phyloP scores from a whole-genome alignment of 2,113 vertebrate genomes.

The Platichthys flesus region DNA sequence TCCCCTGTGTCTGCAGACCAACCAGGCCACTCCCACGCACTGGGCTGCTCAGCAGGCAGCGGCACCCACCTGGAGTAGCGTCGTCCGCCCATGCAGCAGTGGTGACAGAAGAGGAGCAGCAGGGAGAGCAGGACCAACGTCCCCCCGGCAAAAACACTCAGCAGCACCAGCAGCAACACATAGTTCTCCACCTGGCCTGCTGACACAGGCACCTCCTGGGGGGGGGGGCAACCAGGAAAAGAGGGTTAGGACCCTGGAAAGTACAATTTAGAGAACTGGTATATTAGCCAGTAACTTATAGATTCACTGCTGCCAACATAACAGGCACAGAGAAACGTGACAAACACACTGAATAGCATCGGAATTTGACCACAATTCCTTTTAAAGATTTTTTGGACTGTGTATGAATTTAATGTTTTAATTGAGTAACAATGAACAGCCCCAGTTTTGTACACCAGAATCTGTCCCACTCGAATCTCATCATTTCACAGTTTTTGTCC shows the following conservation, averaged over 20 bases:
- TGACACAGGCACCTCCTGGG: slow-evolving; percentile 80
- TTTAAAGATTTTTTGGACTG: no score
- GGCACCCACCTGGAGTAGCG: slow-evolving; percentile 88
- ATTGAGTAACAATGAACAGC: no score
- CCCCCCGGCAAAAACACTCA: slow-evolving; percentile 91
- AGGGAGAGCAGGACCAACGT: slow-evolving; percentile 90
- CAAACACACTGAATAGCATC: no score
- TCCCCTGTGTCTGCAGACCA: not conserved
- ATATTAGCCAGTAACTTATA: no score
- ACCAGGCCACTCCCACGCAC: not conserved
- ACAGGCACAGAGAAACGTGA: no score
- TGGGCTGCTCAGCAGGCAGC: not conserved
- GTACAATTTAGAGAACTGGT: no score
- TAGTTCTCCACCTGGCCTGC: slow-evolving; percentile 87
- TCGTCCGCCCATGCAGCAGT: slow-evolving; percentile 88
- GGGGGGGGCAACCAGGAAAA: not conserved
- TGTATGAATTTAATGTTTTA: no score
- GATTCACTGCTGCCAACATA: no score
- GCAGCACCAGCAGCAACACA: slow-evolving; percentile 88
- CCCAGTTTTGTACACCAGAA: no score
- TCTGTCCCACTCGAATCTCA: no score
- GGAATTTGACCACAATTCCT: no score
- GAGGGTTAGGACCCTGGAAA: not conserved
- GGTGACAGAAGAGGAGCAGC: slow-evolving; percentile 90
- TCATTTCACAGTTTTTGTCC: not conserved